Percentiles rank a stretch among this genome's conserved stretches.
Evolutionary conservation across 1,140 invertebrate genomes (phyloP).

Genomic region (Dendrolimus kikuchii): DNA sequence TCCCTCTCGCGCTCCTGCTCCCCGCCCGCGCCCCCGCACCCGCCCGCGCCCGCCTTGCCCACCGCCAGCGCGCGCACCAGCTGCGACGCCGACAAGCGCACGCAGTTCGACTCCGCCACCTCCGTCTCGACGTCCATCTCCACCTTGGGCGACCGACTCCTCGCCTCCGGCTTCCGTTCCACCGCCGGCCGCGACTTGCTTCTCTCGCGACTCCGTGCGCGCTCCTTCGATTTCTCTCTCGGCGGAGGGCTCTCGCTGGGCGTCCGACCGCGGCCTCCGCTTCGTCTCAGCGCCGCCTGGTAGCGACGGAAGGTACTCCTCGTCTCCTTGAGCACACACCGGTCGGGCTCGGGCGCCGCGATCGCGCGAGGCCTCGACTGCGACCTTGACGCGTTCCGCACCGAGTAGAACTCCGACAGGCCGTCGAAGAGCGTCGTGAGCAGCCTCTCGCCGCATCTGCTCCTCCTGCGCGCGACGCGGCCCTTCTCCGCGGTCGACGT

Average conservation of each 20-base stretch:
- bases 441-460: constrained; percentile 58
- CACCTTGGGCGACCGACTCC: constrained; percentile 70
- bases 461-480: constrained; percentile 34
- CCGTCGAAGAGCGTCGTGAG: constrained; percentile 87
- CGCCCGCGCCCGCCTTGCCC: constrained; percentile 64
- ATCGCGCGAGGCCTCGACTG: constrained; percentile 51
- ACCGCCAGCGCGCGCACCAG: constrained; percentile 79
- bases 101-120: too few relatives aligned
- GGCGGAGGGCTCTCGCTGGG: constrained; percentile 11
- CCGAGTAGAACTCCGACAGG: constrained; percentile 87
- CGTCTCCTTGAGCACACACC: constrained; percentile 58
- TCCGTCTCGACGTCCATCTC: constrained; percentile 72
- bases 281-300: constrained; percentile 34
- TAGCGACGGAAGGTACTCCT: constrained; percentile 58
- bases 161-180: too few relatives aligned
- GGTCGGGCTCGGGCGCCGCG: constrained; percentile 25
- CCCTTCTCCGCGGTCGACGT: constrained; percentile 31
- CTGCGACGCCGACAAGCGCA: constrained; percentile 71
- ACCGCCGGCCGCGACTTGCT: constrained; percentile 7
- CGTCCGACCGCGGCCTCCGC: constrained; percentile 4
- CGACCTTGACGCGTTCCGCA: constrained; percentile 67
- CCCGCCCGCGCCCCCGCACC: constrained; percentile 1
- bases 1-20: constrained; percentile 70
- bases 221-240: neutral
- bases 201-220: neutral